Conservation (phyloP, 1,140 invertebrate species). For the Drosophila yakuba region DNA sequence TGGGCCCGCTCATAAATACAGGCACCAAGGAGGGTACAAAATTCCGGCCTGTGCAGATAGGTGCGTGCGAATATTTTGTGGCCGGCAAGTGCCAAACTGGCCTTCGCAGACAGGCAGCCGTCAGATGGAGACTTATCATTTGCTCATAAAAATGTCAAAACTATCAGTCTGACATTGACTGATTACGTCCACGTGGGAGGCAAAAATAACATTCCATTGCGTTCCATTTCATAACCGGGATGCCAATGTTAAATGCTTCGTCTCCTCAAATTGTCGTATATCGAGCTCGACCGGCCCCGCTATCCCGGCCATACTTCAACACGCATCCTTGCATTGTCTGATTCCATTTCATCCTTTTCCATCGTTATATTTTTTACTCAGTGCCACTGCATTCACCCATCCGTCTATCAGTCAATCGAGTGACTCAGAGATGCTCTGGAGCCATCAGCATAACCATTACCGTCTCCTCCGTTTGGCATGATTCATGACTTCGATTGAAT, state of each 20-base stretch:
- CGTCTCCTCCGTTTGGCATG: constrained; percentile 52
- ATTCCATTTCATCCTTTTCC: constrained; percentile 60
- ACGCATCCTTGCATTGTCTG: constrained; percentile 69
- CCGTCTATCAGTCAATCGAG: constrained; percentile 55
- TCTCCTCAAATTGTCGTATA: constrained; percentile 54
- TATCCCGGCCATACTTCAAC: constrained; percentile 47
- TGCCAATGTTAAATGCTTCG: constrained; percentile 75
- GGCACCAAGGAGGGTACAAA: constrained; percentile 31
- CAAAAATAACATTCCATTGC: constrained; percentile 3
- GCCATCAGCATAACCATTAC: constrained; percentile 69
- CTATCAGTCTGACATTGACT: constrained; percentile 80
- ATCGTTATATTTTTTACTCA: constrained; percentile 33
- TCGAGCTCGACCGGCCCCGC: constrained; percentile 4
- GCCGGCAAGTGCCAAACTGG: constrained; percentile 78
- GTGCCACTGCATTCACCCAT: constrained; percentile 24
- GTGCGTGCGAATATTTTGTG: constrained; percentile 38
- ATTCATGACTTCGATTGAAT: constrained; percentile 83
- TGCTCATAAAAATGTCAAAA: constrained; percentile 83
- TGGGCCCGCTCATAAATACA: constrained; percentile 61
- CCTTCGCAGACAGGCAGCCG: constrained; percentile 67
- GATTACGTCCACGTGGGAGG: constrained; percentile 54
- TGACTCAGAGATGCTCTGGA: constrained; percentile 55
- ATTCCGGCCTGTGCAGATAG: constrained; percentile 8
- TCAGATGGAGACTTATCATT: constrained; percentile 73
- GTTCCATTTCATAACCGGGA: too few species aligned